Base-by-base conservation (phyloP, 2,888 invertebrate genomes). In the Ochropleura plecta region DNA sequence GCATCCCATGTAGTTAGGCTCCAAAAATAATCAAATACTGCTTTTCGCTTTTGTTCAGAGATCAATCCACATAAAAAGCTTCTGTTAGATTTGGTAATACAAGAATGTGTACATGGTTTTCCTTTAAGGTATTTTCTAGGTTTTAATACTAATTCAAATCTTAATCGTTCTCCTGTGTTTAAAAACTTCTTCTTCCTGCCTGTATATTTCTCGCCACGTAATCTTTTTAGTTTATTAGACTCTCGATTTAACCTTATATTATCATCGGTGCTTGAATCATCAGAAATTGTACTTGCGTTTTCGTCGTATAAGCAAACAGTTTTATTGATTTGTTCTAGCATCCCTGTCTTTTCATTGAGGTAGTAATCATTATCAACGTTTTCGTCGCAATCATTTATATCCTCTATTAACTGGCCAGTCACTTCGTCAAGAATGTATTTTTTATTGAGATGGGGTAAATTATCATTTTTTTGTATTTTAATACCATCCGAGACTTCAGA, bases 81-180 rank as follows among this genome's bases (percentile, higher is more conserved):
- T 62, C n/a, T 44, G n/a, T 62, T 12, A 62, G 62, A 62, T 46
- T 62, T 62, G n/a, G 62, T n/a, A 46, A 62, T 62, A 62, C 62
- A 62, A 62, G 62, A 62, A 62, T 62, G 62, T 62, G 6, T 5
- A 62, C 62, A 62, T 62, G 62, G 62, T 5, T 62, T 62, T 62
- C 9, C 62, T 62, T 62, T 62, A 44, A 62, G 62, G 6, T 46
- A 62, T 44, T 62, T 62, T 62, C 12, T 62, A 62, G 62, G 62
- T 62, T 5, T 62, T 5, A 5, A 12, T 46, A 62, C 62, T 3
- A 62, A 2, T 62, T 62, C 44, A 62, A 9, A 62, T 0, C 30
- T 64, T 18, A 49, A 8, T 64, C 14, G 14, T 8, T 40, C 48
- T 3, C 49, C 64, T 3, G 64, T 49, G 14, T 64, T 14, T 2